Base-by-base conservation (phyloP, 2,113 vertebrate species). In the Grus americana region DNA sequence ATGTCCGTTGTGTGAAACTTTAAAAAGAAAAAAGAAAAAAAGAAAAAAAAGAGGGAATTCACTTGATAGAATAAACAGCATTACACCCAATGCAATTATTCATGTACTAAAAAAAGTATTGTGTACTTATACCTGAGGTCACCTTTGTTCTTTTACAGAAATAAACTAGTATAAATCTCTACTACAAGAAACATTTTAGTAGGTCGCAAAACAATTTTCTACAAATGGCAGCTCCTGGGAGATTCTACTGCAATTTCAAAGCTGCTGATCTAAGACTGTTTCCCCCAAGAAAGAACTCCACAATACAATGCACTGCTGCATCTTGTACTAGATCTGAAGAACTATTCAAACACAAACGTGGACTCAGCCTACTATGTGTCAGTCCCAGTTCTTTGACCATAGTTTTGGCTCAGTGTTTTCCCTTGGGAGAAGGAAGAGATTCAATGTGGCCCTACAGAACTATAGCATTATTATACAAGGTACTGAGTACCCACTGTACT, bases 1-100 rank as follows among this genome's bases (percentile, higher is more conserved):
- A 98, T 97, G 93, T 99, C 99, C 59, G 99, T 98, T 84, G 97
- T 95, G 91, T 99, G 99, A 71, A 99, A 98, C 99, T 99, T 86
- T 21, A 63, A 73, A 65, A 34, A 85, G 34, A 91, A 68, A 52
- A 49, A 44, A 76, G 74, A 71, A 20, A 79, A 73, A 71, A 22
- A 49, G 12, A 79, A 73, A 71, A 22, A 49, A 30, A 32, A 26
- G 12, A 73, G 7, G 9, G 5, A 71, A 57, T 30, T 92, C 10
- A 84, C 17, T 79, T 57, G 17, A 62, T 16, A 52, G n/a, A 87
- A 90, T 26, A 5, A 79, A 80, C 32, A 63, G 29, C 27, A 36
- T 52, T 52, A 58, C 26, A 67, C 5, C 9, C 34, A 85, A 44
- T 2, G 26, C 22, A 82, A 73, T 52, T 11, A 38, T 27, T 79